phyloP scores from a whole-genome alignment of 2,888 invertebrate species.

The Habrosyne pyritoides region DNA sequence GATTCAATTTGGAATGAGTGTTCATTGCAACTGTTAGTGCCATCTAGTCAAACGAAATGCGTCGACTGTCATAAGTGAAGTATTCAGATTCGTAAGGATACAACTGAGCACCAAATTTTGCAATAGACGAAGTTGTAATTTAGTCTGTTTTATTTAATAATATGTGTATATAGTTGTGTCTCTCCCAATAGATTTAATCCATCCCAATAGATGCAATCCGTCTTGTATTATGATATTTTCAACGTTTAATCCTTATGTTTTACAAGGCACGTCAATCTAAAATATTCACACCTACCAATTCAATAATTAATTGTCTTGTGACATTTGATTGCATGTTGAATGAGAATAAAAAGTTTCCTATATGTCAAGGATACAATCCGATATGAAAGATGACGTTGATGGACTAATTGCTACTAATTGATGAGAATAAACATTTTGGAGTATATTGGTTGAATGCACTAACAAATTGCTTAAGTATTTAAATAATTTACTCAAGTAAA shows the following conservation, averaged over 20 bases:
- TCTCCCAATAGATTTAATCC: too few relatives aligned
- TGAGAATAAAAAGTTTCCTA: slow-evolving; percentile 36
- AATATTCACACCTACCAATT: neutral
- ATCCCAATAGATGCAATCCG: too few relatives aligned
- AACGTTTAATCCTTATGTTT: too few relatives aligned
- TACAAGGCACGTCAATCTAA: neutral
- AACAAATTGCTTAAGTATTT: too few relatives aligned
- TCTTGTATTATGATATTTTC: too few relatives aligned
- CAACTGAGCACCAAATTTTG: neutral
- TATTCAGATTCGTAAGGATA: neutral
- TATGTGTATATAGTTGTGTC: too few relatives aligned
- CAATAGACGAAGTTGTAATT: too few relatives aligned
- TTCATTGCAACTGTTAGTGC: slow-evolving; percentile 48
- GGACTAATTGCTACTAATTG: too few relatives aligned
- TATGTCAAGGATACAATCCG: slow-evolving; percentile 42
- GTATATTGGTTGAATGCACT: too few relatives aligned
- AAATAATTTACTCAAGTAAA: too few relatives aligned
- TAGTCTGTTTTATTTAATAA: neutral
- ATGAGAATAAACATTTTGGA: neutral
- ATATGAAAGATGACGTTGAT: neutral
- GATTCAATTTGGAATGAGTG: slow-evolving; percentile 61
- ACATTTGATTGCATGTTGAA: slow-evolving; percentile 25
- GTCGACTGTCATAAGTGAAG: slow-evolving; percentile 15
- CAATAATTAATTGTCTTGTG: slow-evolving; percentile 13
- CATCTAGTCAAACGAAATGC: slow-evolving; percentile 45